A percentile compares a stretch with the other conserved stretches of the same genome.
Evolutionary conservation across 2,797 vertebrate species (phyloP).

Genomic region (Dendrocincla tyrannina): DNA sequence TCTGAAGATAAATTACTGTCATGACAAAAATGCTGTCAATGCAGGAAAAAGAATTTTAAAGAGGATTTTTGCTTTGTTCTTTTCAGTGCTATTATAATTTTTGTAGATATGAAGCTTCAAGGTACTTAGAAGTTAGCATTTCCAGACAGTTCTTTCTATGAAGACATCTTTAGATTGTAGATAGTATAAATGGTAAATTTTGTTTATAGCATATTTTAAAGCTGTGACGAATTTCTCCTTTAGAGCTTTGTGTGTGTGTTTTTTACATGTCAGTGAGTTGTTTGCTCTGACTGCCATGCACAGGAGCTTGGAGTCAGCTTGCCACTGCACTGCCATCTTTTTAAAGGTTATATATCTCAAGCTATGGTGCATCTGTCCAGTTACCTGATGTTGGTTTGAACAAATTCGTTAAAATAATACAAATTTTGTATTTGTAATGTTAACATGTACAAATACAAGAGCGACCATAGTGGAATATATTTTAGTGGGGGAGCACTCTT

Average conservation of each 20-base stretch:
- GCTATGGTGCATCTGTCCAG: neutral
- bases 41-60: neutral
- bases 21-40: neutral
- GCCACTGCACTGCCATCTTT: neutral
- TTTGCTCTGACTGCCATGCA: neutral
- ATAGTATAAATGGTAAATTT: neutral
- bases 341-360: neutral
- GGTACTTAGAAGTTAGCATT: neutral
- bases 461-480: accelerated
- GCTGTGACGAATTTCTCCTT: neutral
- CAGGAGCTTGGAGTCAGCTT: neutral
- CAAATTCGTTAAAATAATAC: neutral
- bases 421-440: neutral
- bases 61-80: neutral
- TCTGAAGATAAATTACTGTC: neutral
- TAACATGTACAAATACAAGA: neutral
- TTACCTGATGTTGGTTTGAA: neutral
- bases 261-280: neutral
- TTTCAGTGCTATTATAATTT: neutral
- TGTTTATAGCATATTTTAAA: neutral
- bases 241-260: neutral
- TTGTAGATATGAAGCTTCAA: neutral
- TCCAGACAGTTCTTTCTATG: neutral
- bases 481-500: neutral
- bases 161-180: neutral